Base-by-base conservation (phyloP, 2,113 vertebrate species). In the Crocuta crocuta region DNA sequence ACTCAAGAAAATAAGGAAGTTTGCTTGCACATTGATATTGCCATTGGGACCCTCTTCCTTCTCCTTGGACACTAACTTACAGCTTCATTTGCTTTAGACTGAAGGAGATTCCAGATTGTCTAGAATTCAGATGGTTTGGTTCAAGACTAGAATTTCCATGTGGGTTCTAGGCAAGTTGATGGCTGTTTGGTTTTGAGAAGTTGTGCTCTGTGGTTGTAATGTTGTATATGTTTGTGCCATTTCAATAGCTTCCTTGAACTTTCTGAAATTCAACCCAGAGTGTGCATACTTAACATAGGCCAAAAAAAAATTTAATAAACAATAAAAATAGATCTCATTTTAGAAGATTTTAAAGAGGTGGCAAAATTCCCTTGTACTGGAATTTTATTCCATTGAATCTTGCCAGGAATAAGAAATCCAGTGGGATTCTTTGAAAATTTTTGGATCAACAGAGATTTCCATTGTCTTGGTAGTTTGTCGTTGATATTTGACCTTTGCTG, bases 241-340 rank as follows among this genome's bases (percentile, higher is more conserved):
- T 95, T 96, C 71, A 61, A 88, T 81, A 78, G 81, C 76, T 96
- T 93, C 96, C 96, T 97, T 97, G 92, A 98, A 96, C 89, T 63
- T 82, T 94, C 87, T 98, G 94, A 71, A 97, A 97, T 93, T 97
- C 88, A 96, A 92, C 78, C 81, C 95, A 79, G 39, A 65, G 61
- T 81, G 95, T 78, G 95, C 84, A 79, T 93, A 95, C 95, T 97
- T 96, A 93, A 94, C 45, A 81, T 7, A 81, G 26, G 80, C 74
- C 48, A 82, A 74, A 93, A 17, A 53, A 26, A 16, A 7, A 4
- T 0, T 50, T 21, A 55, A 55, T 1, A 7, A 33, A 89, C 21
- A 23, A 61, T 61, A 61, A 61, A 61, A 58, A 58, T 19, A 71
- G n/a, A 70, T 80, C 74, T 74, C 95, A 84, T 70, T 95, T 97